phyloP scores from a whole-genome alignment of 2,113 vertebrate genomes.

The Peromyscus leucopus region DNA sequence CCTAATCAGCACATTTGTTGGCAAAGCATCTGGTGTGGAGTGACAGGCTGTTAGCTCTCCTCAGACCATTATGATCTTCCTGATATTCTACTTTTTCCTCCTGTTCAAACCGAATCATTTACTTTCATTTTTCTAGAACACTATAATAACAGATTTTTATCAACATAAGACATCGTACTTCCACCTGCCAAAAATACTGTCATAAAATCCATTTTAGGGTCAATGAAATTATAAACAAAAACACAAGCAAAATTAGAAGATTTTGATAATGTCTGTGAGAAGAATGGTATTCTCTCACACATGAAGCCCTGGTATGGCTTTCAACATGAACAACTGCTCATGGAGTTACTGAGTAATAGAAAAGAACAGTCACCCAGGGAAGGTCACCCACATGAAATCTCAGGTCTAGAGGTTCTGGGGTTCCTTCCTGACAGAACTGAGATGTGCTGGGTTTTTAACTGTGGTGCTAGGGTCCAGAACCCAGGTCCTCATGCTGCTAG shows the following conservation, averaged over 20 bases:
- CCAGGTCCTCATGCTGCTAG: background rate
- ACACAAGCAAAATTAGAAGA: background rate
- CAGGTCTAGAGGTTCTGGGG: background rate
- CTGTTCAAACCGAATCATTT: background rate
- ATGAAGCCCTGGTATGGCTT: background rate
- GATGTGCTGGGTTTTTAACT: background rate
- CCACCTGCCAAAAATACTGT: conserved; percentile 15
- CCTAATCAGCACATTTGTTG: background rate
- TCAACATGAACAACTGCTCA: background rate
- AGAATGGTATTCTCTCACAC: background rate
- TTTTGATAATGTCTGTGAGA: background rate
- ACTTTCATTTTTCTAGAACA: conserved; percentile 2
- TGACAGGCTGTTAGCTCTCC: background rate
- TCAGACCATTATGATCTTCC: background rate
- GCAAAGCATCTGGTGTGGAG: background rate
- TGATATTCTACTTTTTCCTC: background rate
- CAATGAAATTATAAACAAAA: conserved; percentile 48
- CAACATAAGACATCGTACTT: background rate
- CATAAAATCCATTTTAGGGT: conserved; percentile 31
- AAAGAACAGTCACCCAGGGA: background rate
- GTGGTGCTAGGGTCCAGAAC: background rate
- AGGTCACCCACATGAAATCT: background rate
- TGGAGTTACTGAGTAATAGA: background rate
- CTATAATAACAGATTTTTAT: conserved; percentile 45
- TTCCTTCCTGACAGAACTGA: background rate